Base-by-base conservation (phyloP, 2,113 vertebrate genomes). In the Labrus mixtus region DNA sequence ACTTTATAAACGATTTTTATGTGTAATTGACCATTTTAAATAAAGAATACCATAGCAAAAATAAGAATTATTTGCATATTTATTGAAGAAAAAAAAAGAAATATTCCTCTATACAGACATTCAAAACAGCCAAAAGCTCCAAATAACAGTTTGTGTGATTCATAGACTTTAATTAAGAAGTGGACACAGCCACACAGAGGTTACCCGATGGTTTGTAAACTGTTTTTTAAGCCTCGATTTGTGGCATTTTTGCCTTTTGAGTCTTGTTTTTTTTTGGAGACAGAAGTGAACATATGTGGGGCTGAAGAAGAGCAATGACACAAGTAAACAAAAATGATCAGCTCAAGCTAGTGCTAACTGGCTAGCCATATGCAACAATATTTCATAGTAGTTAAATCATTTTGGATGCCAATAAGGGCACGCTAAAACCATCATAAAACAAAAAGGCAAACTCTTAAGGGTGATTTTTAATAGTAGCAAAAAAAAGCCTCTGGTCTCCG, bases 61-160 rank as follows among this genome's bases (percentile, higher is more conserved):
- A 41, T 20, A 22, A 19, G 13, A 1, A n/a, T 6, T 37, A 13
- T 45, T 51, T 46, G 5, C 8, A 64, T 22, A 23, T 83, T 80
- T 80, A 73, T 76, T 73, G 51, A 20, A 73, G 68, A 64, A n/a
- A 2, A 67, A 19, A 58, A 58, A 72, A 43, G 12, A 29, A 0
- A 36, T 1, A 13, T 25, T 16, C 60, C 29, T 33, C 29, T 33
- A 33, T n/a, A 19, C 59, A 61, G 59, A 43, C 39, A 17, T 19
- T 36, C 9, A 57, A 25, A 33, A 36, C 13, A 48, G 16, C 16
- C 12, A 23, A 29, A 15, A 55, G 13, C 5, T 1, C 16, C 16
- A 10, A 17, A 16, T 15, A 4, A 15, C 23, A 6, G 4, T 55
- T 15, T 55, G 13, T 55, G 10, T 25, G 4, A 50, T 50, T 19